A percentile compares a stretch with the other conserved stretches of the same genome.
Evolutionary conservation across 2,113 vertebrate genomes (phyloP).

Genomic region (Mungos mungo): DNA sequence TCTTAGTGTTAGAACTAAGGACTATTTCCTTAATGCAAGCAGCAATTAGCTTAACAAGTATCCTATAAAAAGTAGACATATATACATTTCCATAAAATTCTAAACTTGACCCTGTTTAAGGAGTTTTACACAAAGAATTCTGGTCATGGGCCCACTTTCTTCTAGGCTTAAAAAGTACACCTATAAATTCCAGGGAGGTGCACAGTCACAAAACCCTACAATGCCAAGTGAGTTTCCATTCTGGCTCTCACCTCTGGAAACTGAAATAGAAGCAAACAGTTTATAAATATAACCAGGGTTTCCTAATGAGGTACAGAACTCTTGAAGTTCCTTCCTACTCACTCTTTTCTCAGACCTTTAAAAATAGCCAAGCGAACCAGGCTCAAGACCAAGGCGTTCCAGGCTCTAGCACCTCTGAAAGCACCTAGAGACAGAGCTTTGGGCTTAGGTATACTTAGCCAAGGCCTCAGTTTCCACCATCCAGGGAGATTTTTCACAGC

Average conservation of each 20-base stretch:
- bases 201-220: not conserved
- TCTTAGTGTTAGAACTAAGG: not conserved
- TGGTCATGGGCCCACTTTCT: not conserved
- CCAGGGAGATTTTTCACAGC: not conserved
- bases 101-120: constrained; percentile 12
- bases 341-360: not conserved
- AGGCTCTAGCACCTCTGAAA: not conserved
- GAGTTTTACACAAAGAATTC: constrained; percentile 8
- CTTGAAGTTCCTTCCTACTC: not conserved
- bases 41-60: not conserved
- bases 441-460: not conserved
- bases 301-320: not conserved
- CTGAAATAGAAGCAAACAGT: not conserved
- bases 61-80: not conserved
- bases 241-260: not conserved
- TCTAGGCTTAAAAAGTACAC: not conserved
- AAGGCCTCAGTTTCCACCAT: not conserved
- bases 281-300: constrained; percentile 1
- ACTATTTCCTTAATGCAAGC: not conserved
- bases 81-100: not conserved
- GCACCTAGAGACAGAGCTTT: not conserved
- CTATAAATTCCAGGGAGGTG: not conserved
- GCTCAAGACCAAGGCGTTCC: not conserved
- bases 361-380: not conserved
- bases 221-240: not conserved